These are phyloP conservation scores for Bombus ignitus DNA, from an alignment of 1,140 invertebrate genomes.

Conservation along the genomic window DNA sequence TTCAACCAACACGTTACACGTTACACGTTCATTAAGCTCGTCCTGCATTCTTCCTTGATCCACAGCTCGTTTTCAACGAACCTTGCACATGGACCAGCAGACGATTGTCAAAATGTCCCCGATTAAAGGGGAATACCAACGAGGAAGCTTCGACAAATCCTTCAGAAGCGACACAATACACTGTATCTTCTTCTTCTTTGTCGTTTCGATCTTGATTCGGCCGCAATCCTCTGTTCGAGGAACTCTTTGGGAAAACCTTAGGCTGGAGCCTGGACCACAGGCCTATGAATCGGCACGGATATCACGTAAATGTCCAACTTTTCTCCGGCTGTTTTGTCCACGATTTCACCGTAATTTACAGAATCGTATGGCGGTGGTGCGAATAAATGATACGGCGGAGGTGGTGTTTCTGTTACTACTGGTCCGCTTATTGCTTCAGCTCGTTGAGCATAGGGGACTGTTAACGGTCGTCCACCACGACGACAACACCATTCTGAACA, in stretches of 20 bases:
- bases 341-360: conserved; percentile 77
- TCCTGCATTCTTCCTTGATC: neutral
- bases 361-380: conserved; percentile 85
- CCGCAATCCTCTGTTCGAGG: conserved; percentile 44
- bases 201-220: conserved; percentile 7
- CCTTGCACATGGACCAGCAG: neutral
- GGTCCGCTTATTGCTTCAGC: conserved; percentile 65
- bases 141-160: neutral
- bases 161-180: neutral
- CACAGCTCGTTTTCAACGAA: neutral
- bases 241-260: conserved; percentile 50
- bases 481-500: conserved; percentile 85
- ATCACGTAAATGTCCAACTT: conserved; percentile 84
- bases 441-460: conserved; percentile 71
- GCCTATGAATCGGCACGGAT: conserved; percentile 76
- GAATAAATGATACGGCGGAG: conserved; percentile 85
- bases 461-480: conserved; percentile 68
- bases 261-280: conserved; percentile 65
- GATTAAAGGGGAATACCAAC: neutral
- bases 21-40: neutral
- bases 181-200: neutral
- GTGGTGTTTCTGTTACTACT: conserved; percentile 80
- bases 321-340: conserved; percentile 76
- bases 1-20: neutral
- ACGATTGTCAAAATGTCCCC: conserved; percentile 38